Base-by-base conservation (phyloP, 2,888 invertebrate genomes). In the Campoplex capitator region DNA sequence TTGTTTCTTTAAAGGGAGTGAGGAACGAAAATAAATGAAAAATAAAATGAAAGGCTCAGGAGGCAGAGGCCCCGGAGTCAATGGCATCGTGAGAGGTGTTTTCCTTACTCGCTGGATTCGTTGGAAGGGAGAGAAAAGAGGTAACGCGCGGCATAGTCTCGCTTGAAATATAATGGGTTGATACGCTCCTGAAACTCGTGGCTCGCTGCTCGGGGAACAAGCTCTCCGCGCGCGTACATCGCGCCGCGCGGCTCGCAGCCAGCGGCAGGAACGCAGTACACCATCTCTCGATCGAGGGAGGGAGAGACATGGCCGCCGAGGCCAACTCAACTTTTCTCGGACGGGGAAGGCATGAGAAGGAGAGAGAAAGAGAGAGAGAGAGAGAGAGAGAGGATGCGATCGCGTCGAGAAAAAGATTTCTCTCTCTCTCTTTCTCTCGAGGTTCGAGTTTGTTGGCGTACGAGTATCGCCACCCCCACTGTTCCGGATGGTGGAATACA, bases 231-330 rank as follows among this genome's bases (percentile, higher is more conserved):
- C 71, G 68, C 88, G 89, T 89, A 67, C 89, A 88, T 62, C 62
- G 32, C 87, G 90, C 88, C 11, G 89, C 90, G 91, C 87, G 90
- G 88, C 11, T 89, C 90, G 91, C 90, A 90, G 88, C 89, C 87
- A 84, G 83, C 88, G 82, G 87, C 87, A 85, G 86, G 90, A 90
- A 89, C 91, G 89, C 90, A 91, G 91, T 91, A 79, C 71, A 79
- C 71, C 70, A 65, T 71, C 79, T 70, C 73, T 65, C 70, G 35
- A 65, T 4, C 11, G 71, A 76, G 76, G 62, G 75, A 65, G 48
- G 48, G 67, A 48, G 77, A 83, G 92, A 92, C 93, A 93, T 93
- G 93, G 93, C 93, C 91, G 93, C 93, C 93, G 93, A 93, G 93
- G 93, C 93, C 92, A 93, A 92, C 92, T 93, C 92, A 92, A 93